Base-by-base conservation (phyloP, 2,888 invertebrate genomes). In the Cephus rjabovi region DNA sequence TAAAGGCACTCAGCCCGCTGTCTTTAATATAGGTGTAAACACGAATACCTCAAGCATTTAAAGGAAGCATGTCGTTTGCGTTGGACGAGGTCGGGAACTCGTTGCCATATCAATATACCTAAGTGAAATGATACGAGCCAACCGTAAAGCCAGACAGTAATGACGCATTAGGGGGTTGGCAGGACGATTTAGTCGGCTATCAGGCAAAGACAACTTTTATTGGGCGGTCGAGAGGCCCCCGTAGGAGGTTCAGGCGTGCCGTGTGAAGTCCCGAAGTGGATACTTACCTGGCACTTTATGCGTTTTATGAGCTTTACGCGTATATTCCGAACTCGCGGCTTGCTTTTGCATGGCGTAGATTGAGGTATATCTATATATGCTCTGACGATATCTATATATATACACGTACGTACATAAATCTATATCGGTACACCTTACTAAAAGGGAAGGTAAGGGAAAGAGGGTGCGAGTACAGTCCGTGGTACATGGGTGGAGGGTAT, bases 81-180 rank as follows among this genome's bases (percentile, higher is more conserved):
- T 90, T 90, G 89, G 86, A 87, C 89, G 87, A 90, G 91, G 90
- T 90, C 89, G 89, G 89, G 90, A 91, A 88, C 91, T 91, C 91
- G 91, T 91, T 90, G 91, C 91, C 91, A 91, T 91, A 91, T 91
- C 91, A 91, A 91, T 91, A 91, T 91, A 91, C 91, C 91, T 91
- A 91, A 91, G 91, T 91, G 91, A 91, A 91, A 91, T 91, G 91
- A 91, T 91, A 91, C 91, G 91, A 90, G 91, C 86, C 88, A 83
- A 87, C 87, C 90, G 90, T 91, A 91, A 91, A 85, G 83, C 88
- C 87, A 89, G 91, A 91, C 91, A 91, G 91, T 91, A 91, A 91
- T 91, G 91, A 91, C 91, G 91, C 91, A 91, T 91, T 91, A 91
- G 91, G 89, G 91, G 91, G 90, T 90, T 89, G 89, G 89, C 89